Base-by-base conservation (phyloP, 1,140 invertebrate species). In the Tyrophagus putrescentiae region DNA sequence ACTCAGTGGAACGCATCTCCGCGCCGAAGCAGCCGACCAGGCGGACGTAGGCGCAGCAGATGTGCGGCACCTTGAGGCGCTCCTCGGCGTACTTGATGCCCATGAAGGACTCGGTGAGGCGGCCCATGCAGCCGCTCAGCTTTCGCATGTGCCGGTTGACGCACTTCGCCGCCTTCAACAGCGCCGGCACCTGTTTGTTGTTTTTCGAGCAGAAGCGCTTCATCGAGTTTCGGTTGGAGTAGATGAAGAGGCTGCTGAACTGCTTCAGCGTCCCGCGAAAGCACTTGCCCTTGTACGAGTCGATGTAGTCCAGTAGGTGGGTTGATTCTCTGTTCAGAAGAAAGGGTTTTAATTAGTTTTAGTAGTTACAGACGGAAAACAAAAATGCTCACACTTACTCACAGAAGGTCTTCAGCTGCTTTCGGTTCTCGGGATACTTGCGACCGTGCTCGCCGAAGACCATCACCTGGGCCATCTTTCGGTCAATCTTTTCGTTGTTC, bases 11-110 rank as follows among this genome's bases (percentile, higher is more conserved):
- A n/a, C 1, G 3, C 21, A 57, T 50, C 53, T 58, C 53, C 9
- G 13, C 39, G 9, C 13, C 27, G 25, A 58, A 57, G 53, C 57
- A 58, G 29, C 53, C 11, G 3, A 13, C 50, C 25, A 58, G 11
- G 16, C 29, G 45, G 11, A 58, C 57, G 23, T 58, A 18, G 41
- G 41, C 39, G 25, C 54, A 58, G 16, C 57, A 58, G 53, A 58
- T 13, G 21, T 50, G 21, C 13, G 57, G 57, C 41, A 58, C n/a
- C 25, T 58, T 58, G n/a, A n/a, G 16, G 13, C 53, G 21, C 25
- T 58, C 25, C 9, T 16, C 7, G 4, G 16, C 50, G 3, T 58
- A 58, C 27, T 58, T 58, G 3, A 58, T 58, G 9, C 31, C 57
- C 1, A 3, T 32, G 29, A 58, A 57, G 27, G 18, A 11, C n/a